phyloP scores from a whole-genome alignment of 2,113 vertebrate genomes.

The Gopherus evgoodei region DNA sequence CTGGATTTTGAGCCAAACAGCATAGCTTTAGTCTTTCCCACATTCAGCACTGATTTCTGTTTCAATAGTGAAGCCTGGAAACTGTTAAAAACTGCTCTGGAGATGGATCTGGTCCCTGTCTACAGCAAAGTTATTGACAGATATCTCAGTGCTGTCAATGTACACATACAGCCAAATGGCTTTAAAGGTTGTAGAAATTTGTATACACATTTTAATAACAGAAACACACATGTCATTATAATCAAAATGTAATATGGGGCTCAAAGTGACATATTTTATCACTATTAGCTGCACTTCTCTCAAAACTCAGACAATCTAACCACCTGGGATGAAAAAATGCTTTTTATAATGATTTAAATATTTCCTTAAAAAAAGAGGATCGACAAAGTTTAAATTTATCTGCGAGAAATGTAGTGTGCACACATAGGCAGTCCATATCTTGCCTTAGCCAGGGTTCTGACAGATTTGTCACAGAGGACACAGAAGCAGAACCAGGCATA shows the following conservation, averaged over 20 bases:
- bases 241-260: not conserved
- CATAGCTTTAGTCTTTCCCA: conserved; percentile 72
- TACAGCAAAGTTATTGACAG: conserved; percentile 49
- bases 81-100: conserved; percentile 62
- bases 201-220: conserved; percentile 63
- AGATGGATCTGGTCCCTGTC: conserved; percentile 70
- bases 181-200: conserved; percentile 60
- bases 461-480: not conserved
- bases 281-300: not conserved
- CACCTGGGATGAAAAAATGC: not conserved
- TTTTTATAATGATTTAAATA: not conserved
- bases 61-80: conserved; percentile 73
- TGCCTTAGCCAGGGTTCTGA: not conserved
- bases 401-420: not conserved
- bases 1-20: conserved; percentile 69
- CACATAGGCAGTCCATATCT: not conserved
- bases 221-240: conserved; percentile 49
- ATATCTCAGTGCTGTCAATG: conserved; percentile 49
- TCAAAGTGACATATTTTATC: not conserved
- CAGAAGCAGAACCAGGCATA: not conserved
- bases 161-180: conserved; percentile 40
- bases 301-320: not conserved
- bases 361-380: not conserved
- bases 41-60: conserved; percentile 61
- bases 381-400: not conserved